Evolutionary conservation across 2,113 vertebrate species (phyloP).

Genomic region (Mus pahari): DNA sequence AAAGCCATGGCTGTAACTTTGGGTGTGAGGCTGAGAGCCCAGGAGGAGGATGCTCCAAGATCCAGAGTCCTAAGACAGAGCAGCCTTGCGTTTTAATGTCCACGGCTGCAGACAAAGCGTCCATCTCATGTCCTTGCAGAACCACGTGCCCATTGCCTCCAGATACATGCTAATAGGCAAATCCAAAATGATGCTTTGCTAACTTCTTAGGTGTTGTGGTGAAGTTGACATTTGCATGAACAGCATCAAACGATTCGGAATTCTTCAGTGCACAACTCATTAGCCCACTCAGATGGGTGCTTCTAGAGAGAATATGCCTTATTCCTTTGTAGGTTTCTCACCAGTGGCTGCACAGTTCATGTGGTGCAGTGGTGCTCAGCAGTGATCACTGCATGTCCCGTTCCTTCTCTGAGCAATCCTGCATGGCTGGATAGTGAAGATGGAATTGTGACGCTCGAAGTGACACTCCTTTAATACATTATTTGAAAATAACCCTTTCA

Average conservation of each 20-base stretch:
- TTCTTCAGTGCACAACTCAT: not conserved
- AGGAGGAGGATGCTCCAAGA: not conserved
- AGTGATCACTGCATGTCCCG: not conserved
- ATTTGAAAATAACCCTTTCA: not conserved
- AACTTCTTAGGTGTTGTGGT: not conserved
- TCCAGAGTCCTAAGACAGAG: not conserved
- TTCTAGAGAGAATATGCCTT: not conserved
- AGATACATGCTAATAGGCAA: not conserved
- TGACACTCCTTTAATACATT: not conserved
- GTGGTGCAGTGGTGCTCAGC: not conserved
- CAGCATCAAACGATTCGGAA: not conserved
- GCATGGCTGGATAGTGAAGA: not conserved
- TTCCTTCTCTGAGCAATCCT: not conserved
- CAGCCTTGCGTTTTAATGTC: not conserved
- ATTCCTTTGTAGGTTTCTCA: not conserved
- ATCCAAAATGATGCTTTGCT: not conserved
- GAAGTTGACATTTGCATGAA: not conserved
- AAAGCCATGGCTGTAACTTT: not conserved
- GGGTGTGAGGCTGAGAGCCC: not conserved
- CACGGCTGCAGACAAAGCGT: not conserved
- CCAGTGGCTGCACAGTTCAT: no score
- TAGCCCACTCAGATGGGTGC: not conserved
- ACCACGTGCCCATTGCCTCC: not conserved
- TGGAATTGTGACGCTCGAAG: not conserved
- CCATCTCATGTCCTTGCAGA: not conserved